Evolutionary conservation across 1,140 invertebrate species (phyloP).

Genomic region (Mylabris phalerata): DNA sequence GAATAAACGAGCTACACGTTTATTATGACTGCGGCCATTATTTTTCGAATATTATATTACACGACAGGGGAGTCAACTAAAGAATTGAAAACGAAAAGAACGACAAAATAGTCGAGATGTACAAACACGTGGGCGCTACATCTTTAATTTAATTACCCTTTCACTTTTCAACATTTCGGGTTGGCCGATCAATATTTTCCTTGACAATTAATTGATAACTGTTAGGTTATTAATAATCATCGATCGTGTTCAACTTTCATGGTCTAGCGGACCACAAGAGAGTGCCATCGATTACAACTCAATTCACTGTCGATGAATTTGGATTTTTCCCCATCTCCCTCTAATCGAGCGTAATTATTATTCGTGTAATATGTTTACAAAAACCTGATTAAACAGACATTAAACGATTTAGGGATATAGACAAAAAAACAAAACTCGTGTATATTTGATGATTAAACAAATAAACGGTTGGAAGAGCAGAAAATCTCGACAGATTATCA

Average conservation of each 20-base stretch:
- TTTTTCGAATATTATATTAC: conserved; percentile 1
- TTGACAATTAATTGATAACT: conserved; percentile 11
- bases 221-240: conserved; percentile 8
- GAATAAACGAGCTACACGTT: conserved; percentile 13
- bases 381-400: no score
- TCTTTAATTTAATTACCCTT: conserved; percentile 16
- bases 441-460: no score
- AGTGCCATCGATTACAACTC: neutral
- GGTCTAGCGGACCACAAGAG: neutral
- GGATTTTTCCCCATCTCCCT: no score
- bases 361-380: no score
- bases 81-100: no score
- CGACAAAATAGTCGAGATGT: neutral
- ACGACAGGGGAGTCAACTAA: neutral
- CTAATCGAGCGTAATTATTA: no score
- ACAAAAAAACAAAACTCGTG: no score
- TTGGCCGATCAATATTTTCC: conserved; percentile 7
- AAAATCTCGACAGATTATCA: no score
- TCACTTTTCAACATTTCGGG: conserved; percentile 17
- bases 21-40: conserved; percentile 14
- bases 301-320: neutral
- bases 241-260: conserved; percentile 1
- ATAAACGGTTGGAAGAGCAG: neutral
- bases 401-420: no score
- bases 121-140: neutral